Percentiles rank a stretch among this genome's conserved stretches.
phyloP scores from a whole-genome alignment of 2,113 vertebrate species.

The Thinocorus orbignyianus region DNA sequence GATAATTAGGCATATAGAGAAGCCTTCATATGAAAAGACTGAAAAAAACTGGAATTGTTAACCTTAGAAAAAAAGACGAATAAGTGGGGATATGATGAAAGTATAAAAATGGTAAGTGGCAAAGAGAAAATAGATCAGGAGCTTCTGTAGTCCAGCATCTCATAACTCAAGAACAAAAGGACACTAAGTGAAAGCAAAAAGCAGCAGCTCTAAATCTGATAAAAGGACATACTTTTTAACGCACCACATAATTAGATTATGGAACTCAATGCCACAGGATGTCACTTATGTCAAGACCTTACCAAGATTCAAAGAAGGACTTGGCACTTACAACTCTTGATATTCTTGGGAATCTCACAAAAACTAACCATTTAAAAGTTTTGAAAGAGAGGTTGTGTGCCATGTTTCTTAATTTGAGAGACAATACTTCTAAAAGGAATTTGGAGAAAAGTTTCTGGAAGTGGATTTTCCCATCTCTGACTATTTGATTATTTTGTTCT shows the following conservation, averaged over 20 bases:
- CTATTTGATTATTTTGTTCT: not conserved
- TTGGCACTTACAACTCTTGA: not conserved
- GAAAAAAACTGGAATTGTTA: not conserved
- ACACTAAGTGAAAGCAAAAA: slow-evolving; percentile 55
- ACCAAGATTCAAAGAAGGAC: slow-evolving; percentile 25
- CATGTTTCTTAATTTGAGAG: not conserved
- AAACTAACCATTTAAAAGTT: not conserved
- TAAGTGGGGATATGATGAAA: slow-evolving; percentile 16
- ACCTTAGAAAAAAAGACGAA: slow-evolving; percentile 27
- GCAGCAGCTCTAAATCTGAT: slow-evolving; percentile 22
- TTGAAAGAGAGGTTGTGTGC: not conserved
- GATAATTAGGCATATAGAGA: slow-evolving; percentile 39
- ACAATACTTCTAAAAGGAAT: not conserved
- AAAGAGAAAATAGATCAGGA: slow-evolving; percentile 57
- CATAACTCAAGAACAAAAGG: slow-evolving; percentile 62
- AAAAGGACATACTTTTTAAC: slow-evolving; percentile 38
- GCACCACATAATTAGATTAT: slow-evolving; percentile 46
- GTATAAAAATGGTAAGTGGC: slow-evolving; percentile 36
- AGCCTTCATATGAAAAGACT: slow-evolving; percentile 22
- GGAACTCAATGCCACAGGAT: slow-evolving; percentile 29
- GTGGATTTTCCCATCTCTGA: not conserved
- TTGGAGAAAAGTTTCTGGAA: not conserved
- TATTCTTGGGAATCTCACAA: not conserved
- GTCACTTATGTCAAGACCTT: slow-evolving; percentile 38
- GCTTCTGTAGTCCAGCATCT: not conserved